These are phyloP conservation scores for Hemichromis elongatus DNA, from an alignment of 2,113 vertebrate species.

Conservation along the genomic window DNA sequence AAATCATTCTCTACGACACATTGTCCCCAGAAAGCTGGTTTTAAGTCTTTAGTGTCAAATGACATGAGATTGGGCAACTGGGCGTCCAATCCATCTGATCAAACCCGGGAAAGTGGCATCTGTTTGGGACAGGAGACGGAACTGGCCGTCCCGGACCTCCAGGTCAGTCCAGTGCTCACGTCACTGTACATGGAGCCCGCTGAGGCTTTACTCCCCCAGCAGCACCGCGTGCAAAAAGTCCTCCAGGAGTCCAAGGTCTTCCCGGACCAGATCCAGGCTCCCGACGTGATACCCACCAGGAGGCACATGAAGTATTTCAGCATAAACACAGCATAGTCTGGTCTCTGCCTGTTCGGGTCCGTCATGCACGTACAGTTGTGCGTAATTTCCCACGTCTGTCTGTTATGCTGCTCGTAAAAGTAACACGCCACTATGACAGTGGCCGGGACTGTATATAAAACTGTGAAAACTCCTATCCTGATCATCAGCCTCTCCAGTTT, in stretches of 20 bases:
- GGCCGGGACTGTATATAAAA: slow-evolving; percentile 89
- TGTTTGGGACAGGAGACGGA: slow-evolving; percentile 91
- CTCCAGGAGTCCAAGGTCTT: slow-evolving; percentile 92
- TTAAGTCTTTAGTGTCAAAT: neutral
- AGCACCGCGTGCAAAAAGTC: slow-evolving; percentile 89
- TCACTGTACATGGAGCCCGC: slow-evolving; percentile 89
- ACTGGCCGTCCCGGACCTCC: slow-evolving; percentile 90
- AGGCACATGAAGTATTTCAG: slow-evolving; percentile 96
- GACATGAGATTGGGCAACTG: neutral
- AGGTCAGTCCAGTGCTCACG: slow-evolving; percentile 88
- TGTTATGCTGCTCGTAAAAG: slow-evolving; percentile 94
- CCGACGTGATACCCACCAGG: slow-evolving; percentile 92
- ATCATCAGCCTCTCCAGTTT: slow-evolving; percentile 95
- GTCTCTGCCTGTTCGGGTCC: slow-evolving; percentile 50
- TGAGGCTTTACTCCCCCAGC: slow-evolving; percentile 86
- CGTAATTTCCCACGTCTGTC: slow-evolving; percentile 86
- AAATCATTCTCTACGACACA: neutral
- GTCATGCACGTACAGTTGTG: slow-evolving; percentile 87
- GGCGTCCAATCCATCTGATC: slow-evolving; percentile 12
- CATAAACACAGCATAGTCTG: slow-evolving; percentile 93
- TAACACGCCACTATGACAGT: slow-evolving; percentile 91
- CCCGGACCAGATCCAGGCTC: slow-evolving; percentile 91
- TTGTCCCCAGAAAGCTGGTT: neutral
- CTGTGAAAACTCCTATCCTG: slow-evolving; percentile 88
- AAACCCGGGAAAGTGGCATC: slow-evolving; percentile 92